Base-by-base conservation (phyloP, 1,140 invertebrate species). In the Leptestheria dahalacensis region DNA sequence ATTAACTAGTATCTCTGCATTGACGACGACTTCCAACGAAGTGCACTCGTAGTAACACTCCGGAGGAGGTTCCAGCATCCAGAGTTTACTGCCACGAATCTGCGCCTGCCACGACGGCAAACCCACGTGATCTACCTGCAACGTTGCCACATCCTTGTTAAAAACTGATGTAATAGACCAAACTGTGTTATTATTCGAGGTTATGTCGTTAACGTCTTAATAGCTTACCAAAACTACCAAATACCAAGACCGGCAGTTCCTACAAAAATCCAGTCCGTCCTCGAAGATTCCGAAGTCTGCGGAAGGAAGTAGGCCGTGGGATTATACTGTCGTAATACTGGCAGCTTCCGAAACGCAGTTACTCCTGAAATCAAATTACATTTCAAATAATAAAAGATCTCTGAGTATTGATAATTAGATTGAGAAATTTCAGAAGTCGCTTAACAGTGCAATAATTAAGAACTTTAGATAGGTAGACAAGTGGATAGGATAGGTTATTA, bases 51-150 rank as follows among this genome's bases (percentile, higher is more conserved):
- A 83, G 64, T 83, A 79, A 70, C 92, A 97, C 73, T 97, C 92
- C 0, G 86, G 84, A 2, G 88, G 86, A 15, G 91, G 91, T 52
- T 88, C 81, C 28, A 97, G 73, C 20, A 78, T 78, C 92, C 92
- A 97, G 6, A 79, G 73, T 71, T 96, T 96, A 65, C 73, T 77
- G 0, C 91, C 91, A 50, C 77, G 79, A 48, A 96, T 77, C 73
- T 96, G 92, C 0, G 91, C 91, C 73, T 96, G 92, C 91, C 92
- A 97, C 0, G 91, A 95, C 10, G 92, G 86, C 70, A 88, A 79
- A 47, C 81, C 77, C 15, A 97, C 91, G 61, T 90, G 86, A 70
- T 96, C 92, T 50, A 96, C 82, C 91, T 94, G 67, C 25, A 15
- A 41, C 33, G 20, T 33, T 12, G 12, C 10, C 15, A 29, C n/a